phyloP scores from a whole-genome alignment of 2,888 invertebrate genomes.

The Brenthis daphne region DNA sequence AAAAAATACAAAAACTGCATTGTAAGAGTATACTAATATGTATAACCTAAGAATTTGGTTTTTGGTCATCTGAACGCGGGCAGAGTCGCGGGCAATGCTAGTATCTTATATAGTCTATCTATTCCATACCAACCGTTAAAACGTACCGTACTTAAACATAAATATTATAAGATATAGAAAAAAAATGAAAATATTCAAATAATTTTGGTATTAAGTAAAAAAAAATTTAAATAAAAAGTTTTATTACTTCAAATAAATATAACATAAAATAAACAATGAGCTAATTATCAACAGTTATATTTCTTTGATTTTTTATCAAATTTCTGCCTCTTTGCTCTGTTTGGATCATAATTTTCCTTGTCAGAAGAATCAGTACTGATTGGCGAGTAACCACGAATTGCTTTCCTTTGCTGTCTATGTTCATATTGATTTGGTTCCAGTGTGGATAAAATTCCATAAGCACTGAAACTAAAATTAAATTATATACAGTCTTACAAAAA shows the following conservation, averaged over 20 bases:
- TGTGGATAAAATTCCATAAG: conserved; percentile 53
- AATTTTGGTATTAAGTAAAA: too few species aligned
- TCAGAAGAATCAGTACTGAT: conserved; percentile 72
- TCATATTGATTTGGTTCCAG: conserved; percentile 47
- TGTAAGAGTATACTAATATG: too few species aligned
- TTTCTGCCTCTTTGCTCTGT: conserved; percentile 52
- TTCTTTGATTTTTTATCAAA: conserved; percentile 40
- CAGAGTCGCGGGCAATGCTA: too few species aligned
- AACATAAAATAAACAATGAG: neutral
- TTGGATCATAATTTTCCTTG: conserved; percentile 74
- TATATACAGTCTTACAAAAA: neutral
- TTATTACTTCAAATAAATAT: conserved; percentile 1
- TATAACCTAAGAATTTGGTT: too few species aligned
- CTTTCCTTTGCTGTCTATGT: conserved; percentile 45
- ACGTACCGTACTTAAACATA: too few species aligned
- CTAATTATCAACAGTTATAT: conserved; percentile 23
- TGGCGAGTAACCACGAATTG: conserved; percentile 58
- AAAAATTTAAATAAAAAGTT: neutral
- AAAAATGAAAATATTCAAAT: too few species aligned
- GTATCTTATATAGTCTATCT: too few species aligned
- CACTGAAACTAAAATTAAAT: conserved; percentile 51
- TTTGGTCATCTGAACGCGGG: too few species aligned
- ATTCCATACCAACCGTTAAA: too few species aligned
- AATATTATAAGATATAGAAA: too few species aligned
- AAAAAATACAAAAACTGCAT: too few species aligned